Evolutionary conservation across 35 echinoderm and acorn worm species (phyloP).

Genomic region (Apostichopus japonicus): DNA sequence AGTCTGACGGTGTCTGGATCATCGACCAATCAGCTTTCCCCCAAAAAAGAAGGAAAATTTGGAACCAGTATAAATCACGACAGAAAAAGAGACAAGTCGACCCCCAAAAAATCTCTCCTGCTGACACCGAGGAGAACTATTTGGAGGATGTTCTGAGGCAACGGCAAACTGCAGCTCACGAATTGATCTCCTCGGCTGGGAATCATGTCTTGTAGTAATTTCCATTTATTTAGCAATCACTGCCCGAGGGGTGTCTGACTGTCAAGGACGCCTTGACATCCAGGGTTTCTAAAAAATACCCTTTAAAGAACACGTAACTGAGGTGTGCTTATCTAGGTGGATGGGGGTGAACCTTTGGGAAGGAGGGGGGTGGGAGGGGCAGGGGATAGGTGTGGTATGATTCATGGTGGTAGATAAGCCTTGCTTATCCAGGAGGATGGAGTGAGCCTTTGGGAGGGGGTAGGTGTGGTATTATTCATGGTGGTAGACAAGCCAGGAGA

Average conservation of each 20-base stretch:
- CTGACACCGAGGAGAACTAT: constrained; percentile 12
- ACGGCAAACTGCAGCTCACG: background rate
- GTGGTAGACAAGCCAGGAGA: no score
- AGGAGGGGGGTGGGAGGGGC: no score
- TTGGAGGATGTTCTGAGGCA: background rate
- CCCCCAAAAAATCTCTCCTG: background rate
- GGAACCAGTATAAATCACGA: background rate
- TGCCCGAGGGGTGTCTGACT: constrained; percentile 5
- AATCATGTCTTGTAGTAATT: background rate
- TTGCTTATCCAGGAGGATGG: no score
- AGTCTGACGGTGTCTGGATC: background rate
- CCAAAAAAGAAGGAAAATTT: background rate
- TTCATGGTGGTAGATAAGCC: no score
- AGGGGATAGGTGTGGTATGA: no score
- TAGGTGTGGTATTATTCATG: no score
- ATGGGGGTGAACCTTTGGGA: no score
- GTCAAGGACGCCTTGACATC: constrained; percentile 2
- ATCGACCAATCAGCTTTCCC: background rate
- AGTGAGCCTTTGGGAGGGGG: no score
- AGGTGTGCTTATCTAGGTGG: no score
- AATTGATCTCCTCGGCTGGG: background rate
- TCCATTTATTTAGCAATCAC: background rate
- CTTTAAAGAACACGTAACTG: no score
- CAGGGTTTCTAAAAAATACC: background rate
- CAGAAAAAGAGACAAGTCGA: background rate